phyloP scores from a whole-genome alignment of 2,888 invertebrate genomes.

The Malthinus seriepunctatus region DNA sequence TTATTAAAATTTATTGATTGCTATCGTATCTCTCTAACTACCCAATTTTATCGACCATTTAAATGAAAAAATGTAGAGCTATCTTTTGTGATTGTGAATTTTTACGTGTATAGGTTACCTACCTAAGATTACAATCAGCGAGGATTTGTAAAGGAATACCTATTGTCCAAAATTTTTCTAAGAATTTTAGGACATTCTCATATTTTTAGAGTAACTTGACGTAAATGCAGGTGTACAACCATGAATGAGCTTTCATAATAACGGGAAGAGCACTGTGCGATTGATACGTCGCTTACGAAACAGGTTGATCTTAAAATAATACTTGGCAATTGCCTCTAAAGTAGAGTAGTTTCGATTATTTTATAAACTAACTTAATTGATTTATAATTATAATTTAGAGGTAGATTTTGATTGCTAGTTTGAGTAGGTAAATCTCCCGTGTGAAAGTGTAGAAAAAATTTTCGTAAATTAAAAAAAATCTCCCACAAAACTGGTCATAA shows the following conservation, averaged over 20 bases:
- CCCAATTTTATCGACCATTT: too few species aligned
- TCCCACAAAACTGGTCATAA: background rate
- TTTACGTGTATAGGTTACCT: background rate
- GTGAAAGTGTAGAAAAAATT: too few species aligned
- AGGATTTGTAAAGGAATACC: slow-evolving; percentile 28
- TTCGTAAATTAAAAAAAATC: too few species aligned
- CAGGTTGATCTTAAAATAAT: slow-evolving; percentile 8
- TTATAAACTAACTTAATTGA: too few species aligned
- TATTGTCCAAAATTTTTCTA: slow-evolving; percentile 21
- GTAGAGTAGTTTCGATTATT: too few species aligned
- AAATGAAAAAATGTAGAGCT: too few species aligned
- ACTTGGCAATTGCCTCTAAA: too few species aligned
- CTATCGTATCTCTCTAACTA: too few species aligned
- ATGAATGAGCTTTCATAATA: slow-evolving; percentile 10
- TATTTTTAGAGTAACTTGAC: slow-evolving; percentile 18
- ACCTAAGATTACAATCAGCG: slow-evolving; percentile 18
- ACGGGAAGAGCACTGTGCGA: background rate
- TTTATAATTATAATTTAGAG: too few species aligned
- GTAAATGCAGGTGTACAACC: slow-evolving; percentile 24
- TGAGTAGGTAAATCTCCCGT: too few species aligned
- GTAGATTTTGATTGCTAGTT: too few species aligned
- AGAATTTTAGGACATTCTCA: slow-evolving; percentile 23
- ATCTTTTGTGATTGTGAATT: background rate
- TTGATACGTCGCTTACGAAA: slow-evolving; percentile 1
- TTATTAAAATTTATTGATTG: too few species aligned